A percentile compares a stretch with the other conserved stretches of the same genome.
phyloP scores from a whole-genome alignment of 2,888 invertebrate species.

The Acanthacorydalis orientalis region DNA sequence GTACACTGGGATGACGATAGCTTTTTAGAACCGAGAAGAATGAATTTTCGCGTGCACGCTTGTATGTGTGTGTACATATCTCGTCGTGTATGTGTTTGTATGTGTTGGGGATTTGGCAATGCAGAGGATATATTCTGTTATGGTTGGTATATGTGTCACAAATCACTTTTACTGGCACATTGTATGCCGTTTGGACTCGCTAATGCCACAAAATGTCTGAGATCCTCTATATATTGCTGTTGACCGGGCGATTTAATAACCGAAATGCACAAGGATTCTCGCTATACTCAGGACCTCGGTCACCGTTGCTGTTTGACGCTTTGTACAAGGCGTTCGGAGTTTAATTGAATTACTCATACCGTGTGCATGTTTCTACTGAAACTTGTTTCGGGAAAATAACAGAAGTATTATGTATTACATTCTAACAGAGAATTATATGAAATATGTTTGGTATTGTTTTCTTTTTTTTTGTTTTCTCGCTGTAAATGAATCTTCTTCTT shows the following conservation, averaged over 20 bases:
- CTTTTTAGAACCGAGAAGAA: constrained; percentile 17
- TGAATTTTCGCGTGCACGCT: constrained; percentile 8
- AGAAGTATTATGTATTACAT: no score
- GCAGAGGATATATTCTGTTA: constrained; percentile 21
- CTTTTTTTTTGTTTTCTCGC: no score
- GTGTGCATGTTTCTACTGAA: no score
- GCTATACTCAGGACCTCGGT: background rate
- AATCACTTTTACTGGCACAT: constrained; percentile 29
- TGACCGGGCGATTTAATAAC: constrained; percentile 3
- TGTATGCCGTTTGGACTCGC: constrained; percentile 13
- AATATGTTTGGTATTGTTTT: no score
- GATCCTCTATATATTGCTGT: constrained; percentile 9
- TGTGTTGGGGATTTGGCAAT: constrained; percentile 24
- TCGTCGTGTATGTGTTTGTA: no score
- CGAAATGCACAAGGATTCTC: background rate
- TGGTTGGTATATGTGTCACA: constrained; percentile 17
- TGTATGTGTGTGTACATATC: no score
- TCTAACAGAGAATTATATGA: no score
- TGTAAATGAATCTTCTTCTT: no score
- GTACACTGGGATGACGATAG: background rate
- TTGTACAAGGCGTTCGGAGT: no score
- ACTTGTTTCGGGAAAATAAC: no score
- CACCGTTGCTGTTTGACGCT: no score
- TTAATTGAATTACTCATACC: no score
- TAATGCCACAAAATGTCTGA: constrained; percentile 18